These are phyloP conservation scores for Cyanoramphus novaezelandiae DNA, from an alignment of 2,113 vertebrate species.

Conservation along the genomic window DNA sequence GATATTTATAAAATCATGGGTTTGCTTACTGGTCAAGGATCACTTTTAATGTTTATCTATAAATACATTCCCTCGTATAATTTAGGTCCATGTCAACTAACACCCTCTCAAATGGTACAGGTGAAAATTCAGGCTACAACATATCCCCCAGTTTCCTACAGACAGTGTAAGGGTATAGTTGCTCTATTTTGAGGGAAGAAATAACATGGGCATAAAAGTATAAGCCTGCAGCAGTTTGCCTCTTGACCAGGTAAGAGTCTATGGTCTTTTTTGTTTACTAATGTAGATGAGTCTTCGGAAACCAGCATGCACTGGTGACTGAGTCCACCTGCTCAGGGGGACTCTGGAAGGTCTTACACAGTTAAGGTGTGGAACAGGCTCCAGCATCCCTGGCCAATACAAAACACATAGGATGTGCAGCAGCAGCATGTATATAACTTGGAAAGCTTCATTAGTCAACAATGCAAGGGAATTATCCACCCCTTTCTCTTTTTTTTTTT, in stretches of 20 bases:
- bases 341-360: background rate
- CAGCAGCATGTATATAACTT: background rate
- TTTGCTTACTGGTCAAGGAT: background rate
- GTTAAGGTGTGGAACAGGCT: background rate
- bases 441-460: constrained; percentile 14
- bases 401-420: background rate
- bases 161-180: background rate
- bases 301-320: background rate
- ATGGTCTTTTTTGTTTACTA: background rate
- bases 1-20: background rate
- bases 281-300: background rate
- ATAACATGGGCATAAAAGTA: accelerated
- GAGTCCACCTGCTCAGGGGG: background rate
- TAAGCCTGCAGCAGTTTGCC: background rate
- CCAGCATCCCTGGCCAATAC: background rate
- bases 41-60: background rate
- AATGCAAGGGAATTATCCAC: background rate
- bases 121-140: background rate
- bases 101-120: background rate
- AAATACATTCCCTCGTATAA: background rate
- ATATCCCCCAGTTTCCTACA: background rate
- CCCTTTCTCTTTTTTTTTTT: background rate
- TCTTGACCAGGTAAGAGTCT: background rate
- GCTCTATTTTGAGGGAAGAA: background rate
- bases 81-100: background rate